Evolutionary conservation across 2,888 invertebrate species (phyloP).

Genomic region (Rotaria sp.): DNA sequence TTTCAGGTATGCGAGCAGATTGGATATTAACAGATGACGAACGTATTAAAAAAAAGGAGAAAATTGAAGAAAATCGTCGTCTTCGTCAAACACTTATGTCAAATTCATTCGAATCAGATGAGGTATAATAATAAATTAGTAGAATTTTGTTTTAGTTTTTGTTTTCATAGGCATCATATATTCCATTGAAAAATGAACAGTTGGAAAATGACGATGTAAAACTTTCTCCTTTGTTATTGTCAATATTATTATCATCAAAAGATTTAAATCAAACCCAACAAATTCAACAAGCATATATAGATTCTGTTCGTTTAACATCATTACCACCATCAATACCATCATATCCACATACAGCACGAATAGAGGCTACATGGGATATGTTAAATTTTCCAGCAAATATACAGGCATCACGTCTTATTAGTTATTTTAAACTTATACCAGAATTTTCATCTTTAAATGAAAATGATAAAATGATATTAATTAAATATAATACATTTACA

Average conservation of each 20-base stretch:
- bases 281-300: background rate
- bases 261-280: background rate
- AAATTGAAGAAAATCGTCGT: conserved; percentile 26
- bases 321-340: background rate
- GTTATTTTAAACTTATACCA: background rate
- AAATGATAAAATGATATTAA: background rate
- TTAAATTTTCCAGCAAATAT: background rate
- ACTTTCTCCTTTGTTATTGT: background rate
- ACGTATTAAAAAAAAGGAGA: background rate
- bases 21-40: conserved; percentile 15
- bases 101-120: background rate
- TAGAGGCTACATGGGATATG: background rate
- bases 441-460: background rate
- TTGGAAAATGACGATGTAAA: background rate
- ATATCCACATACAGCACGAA: background rate
- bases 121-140: background rate
- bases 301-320: background rate
- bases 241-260: background rate
- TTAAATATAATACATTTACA: conserved; percentile 2
- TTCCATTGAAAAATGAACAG: background rate
- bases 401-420: background rate
- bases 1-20: background rate
- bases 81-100: background rate
- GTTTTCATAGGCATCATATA: background rate
- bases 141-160: background rate